Evolutionary conservation across 2,113 vertebrate species (phyloP).

Genomic region (Lophura nycthemera): DNA sequence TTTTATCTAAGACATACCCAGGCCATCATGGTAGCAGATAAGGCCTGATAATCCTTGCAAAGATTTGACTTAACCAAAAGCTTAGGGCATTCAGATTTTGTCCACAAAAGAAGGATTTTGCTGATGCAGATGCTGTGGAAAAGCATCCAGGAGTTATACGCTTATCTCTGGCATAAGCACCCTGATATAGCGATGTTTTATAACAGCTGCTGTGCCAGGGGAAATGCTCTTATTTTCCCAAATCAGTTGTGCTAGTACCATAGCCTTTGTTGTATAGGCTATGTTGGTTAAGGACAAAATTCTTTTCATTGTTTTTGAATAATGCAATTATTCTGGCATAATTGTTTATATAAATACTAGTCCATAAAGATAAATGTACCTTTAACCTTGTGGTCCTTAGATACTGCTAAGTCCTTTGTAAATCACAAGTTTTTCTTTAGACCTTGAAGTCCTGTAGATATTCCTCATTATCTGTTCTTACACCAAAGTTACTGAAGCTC

Average conservation of each 20-base stretch:
- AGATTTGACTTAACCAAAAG: conserved; percentile 1
- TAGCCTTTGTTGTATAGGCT: neutral
- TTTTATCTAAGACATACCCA: neutral
- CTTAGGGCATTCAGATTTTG: neutral
- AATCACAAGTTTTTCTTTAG: neutral
- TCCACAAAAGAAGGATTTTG: conserved; percentile 16
- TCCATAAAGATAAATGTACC: neutral
- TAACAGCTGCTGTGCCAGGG: conserved; percentile 17
- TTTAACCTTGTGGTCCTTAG: neutral
- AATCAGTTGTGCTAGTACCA: neutral
- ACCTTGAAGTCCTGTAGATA: neutral
- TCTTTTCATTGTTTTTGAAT: neutral
- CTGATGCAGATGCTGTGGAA: conserved; percentile 13
- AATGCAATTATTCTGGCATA: neutral
- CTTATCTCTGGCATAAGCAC: neutral
- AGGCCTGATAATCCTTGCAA: neutral
- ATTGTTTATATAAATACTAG: neutral
- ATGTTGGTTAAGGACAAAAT: neutral
- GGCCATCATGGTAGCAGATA: neutral
- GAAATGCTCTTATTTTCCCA: neutral
- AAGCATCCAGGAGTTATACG: neutral
- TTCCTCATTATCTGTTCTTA: neutral
- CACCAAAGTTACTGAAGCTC: neutral
- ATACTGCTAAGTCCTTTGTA: neutral
- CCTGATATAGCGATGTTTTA: neutral